Evolutionary conservation across 2,113 vertebrate genomes (phyloP).

Genomic region (Empidonax alnorum): DNA sequence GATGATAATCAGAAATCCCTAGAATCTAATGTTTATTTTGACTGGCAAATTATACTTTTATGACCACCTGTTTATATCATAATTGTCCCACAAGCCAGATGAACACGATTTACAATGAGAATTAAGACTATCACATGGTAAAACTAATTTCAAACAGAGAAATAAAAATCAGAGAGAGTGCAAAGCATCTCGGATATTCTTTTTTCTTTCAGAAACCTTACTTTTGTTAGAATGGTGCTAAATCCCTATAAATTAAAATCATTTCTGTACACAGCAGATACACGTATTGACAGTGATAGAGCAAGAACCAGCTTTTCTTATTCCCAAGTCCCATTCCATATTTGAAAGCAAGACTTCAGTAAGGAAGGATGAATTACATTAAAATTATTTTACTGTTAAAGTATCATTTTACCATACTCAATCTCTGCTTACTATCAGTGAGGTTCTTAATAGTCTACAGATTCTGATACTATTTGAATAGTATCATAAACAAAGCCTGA

Average conservation of each 20-base stretch:
- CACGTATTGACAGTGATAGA: neutral
- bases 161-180: neutral
- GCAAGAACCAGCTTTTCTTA: neutral
- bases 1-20: slow-evolving; percentile 22
- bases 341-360: neutral
- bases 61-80: slow-evolving; percentile 16
- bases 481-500: neutral
- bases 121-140: neutral
- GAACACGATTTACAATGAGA: neutral
- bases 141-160: neutral
- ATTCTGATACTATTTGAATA: neutral
- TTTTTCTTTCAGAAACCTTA: neutral
- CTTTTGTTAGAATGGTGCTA: neutral
- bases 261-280: neutral
- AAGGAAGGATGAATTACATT: neutral
- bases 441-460: neutral
- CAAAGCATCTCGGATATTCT: neutral
- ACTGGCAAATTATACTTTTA: slow-evolving; percentile 31
- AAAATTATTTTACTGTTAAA: neutral
- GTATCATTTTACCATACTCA: neutral
- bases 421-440: neutral
- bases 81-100: neutral
- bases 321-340: neutral
- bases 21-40: slow-evolving; percentile 4
- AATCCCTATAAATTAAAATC: neutral